Evolutionary conservation across 2,113 vertebrate genomes (phyloP).

Genomic region (Hippopotamus amphibius): DNA sequence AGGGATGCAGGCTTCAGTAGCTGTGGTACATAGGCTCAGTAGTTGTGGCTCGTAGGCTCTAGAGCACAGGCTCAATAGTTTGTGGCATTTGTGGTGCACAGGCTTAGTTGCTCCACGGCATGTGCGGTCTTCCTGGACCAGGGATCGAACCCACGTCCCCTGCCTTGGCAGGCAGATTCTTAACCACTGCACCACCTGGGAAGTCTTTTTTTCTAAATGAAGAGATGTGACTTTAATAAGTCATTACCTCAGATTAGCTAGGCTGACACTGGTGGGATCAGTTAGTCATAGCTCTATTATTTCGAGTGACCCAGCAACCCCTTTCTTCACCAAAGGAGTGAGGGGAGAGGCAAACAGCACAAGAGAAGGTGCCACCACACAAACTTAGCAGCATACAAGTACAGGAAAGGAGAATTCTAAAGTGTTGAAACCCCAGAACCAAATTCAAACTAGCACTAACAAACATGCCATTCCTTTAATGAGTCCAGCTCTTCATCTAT

Average conservation of each 20-base stretch:
- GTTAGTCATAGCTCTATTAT: background rate
- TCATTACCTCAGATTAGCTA: background rate
- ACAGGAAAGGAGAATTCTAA: background rate
- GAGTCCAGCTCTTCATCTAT: background rate
- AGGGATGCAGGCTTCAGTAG: no score
- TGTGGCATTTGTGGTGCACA: no score
- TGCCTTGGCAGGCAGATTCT: no score
- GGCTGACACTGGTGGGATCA: background rate
- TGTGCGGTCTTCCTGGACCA: no score
- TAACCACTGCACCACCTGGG: no score
- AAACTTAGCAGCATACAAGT: background rate
- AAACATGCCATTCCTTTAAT: background rate
- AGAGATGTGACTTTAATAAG: background rate
- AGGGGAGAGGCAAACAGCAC: background rate
- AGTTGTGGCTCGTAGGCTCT: no score
- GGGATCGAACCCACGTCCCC: no score
- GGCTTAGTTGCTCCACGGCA: no score
- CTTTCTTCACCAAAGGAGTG: background rate
- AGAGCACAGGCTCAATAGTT: no score
- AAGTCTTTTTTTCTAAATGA: no score
- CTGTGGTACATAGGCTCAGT: no score
- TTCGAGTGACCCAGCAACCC: background rate
- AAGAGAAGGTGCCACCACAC: background rate
- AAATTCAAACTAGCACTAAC: background rate
- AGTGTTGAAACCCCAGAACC: background rate